A percentile compares a stretch with the other conserved stretches of the same genome.
Evolutionary conservation across 2,888 invertebrate genomes (phyloP).

Genomic region (Conchocele bisecta): DNA sequence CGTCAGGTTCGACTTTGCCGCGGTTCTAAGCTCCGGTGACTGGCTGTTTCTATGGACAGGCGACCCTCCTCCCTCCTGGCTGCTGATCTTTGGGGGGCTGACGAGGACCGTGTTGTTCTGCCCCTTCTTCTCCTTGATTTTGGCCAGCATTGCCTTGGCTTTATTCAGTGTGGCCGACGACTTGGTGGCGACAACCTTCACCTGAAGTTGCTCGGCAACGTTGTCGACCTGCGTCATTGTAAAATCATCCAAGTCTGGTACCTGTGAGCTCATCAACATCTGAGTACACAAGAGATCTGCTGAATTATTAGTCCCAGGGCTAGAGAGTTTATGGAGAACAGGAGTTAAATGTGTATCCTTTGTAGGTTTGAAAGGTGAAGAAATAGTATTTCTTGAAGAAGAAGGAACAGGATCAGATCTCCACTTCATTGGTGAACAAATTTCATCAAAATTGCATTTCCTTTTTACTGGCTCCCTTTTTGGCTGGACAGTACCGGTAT

Average conservation of each 20-base stretch:
- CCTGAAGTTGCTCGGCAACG: slow-evolving; percentile 27
- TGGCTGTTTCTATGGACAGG: no score
- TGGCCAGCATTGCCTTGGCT: slow-evolving; percentile 48
- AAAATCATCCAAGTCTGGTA: slow-evolving; percentile 26
- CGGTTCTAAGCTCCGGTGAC: neutral
- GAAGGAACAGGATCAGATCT: neutral
- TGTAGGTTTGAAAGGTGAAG: slow-evolving; percentile 28
- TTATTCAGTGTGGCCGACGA: slow-evolving; percentile 9
- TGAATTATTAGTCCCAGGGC: no score
- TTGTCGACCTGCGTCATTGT: slow-evolving; percentile 24
- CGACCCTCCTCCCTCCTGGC: neutral
- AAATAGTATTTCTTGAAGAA: neutral
- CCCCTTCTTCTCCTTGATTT: slow-evolving; percentile 42
- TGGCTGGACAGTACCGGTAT: no score
- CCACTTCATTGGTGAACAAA: neutral
- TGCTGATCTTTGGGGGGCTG: neutral
- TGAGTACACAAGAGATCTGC: slow-evolving; percentile 24
- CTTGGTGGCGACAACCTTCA: slow-evolving; percentile 14
- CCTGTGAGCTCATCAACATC: slow-evolving; percentile 25
- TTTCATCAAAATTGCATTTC: slow-evolving; percentile 22
- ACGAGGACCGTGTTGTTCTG: neutral
- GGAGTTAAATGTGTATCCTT: no score
- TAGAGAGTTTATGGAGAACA: no score
- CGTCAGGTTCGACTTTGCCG: neutral
- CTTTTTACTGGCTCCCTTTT: slow-evolving; percentile 11